These are phyloP conservation scores for Enhydra lutris DNA, from an alignment of 2,113 vertebrate species.

Conservation along the genomic window DNA sequence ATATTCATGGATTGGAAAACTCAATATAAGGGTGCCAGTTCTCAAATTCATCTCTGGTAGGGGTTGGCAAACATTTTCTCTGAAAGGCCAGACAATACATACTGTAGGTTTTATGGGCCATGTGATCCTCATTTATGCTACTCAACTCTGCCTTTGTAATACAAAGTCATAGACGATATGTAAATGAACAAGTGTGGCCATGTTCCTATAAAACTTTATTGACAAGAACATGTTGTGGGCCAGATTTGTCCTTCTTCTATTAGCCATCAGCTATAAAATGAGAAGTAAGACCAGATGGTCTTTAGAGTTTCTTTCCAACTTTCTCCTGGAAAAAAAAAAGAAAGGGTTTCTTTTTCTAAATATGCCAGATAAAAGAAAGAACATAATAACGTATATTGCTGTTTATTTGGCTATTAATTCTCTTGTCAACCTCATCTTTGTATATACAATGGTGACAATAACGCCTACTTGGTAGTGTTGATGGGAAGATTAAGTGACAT, in stretches of 20 bases:
- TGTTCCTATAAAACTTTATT: conserved; percentile 50
- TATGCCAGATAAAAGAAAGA: not conserved
- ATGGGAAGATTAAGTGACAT: not conserved
- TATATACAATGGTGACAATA: not conserved
- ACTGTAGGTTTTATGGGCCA: not conserved
- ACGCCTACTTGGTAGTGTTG: not conserved
- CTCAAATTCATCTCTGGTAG: not conserved
- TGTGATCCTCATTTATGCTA: not conserved
- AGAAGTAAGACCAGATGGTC: not conserved
- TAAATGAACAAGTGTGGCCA: not conserved
- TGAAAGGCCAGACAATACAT: not conserved
- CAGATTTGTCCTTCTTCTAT: not conserved
- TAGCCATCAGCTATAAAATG: not conserved
- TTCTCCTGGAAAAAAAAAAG: not conserved
- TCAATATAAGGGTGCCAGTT: not conserved
- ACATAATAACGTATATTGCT: not conserved
- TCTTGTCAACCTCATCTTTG: not conserved
- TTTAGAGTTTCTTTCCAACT: not conserved
- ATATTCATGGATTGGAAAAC: not conserved
- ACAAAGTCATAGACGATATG: not conserved
- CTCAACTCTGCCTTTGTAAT: not conserved
- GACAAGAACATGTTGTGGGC: not conserved
- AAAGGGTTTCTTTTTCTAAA: not conserved
- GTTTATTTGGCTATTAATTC: conserved; percentile 16
- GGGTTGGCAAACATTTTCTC: not conserved